Evolutionary conservation across 1,140 invertebrate genomes (phyloP).

Genomic region (Euborellia annulipes): DNA sequence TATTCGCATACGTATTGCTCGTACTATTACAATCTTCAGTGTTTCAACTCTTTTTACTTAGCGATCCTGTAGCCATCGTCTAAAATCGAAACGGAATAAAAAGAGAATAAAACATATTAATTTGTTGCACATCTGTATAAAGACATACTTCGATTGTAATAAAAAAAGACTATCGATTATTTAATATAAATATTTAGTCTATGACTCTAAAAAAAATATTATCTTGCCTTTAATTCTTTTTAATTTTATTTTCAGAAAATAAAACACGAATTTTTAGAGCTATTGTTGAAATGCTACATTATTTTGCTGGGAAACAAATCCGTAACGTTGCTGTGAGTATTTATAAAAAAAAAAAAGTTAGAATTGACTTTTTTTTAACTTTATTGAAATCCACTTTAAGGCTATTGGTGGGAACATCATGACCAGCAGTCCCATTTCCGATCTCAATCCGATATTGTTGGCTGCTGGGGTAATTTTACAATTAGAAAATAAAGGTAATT

Average conservation of each 20-base stretch:
- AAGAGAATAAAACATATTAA: too few species aligned
- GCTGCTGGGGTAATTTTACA: conserved; percentile 44
- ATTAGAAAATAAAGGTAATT: conserved; percentile 37
- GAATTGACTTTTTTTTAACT: not conserved
- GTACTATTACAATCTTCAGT: too few species aligned
- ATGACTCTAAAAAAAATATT: too few species aligned
- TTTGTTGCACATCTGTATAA: too few species aligned
- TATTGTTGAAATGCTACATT: conserved; percentile 73
- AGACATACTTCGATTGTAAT: too few species aligned
- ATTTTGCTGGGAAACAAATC: conserved; percentile 91
- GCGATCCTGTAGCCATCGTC: too few species aligned
- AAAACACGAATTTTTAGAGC: conserved; percentile 56
- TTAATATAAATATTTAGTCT: too few species aligned
- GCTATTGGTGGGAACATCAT: conserved; percentile 84
- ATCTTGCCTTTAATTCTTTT: too few species aligned
- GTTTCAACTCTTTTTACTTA: too few species aligned
- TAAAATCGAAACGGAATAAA: too few species aligned
- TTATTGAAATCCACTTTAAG: conserved; percentile 21
- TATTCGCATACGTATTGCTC: too few species aligned
- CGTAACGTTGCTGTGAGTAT: conserved; percentile 56
- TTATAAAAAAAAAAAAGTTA: conserved; percentile 3
- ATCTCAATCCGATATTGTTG: conserved; percentile 85
- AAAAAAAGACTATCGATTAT: too few species aligned
- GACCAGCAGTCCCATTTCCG: conserved; percentile 90
- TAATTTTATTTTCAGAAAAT: conserved; percentile 22